A percentile compares a stretch with the other conserved stretches of the same genome.
Conservation (phyloP, 2,888 invertebrate genomes). For the Onthophagus sagittarius region DNA sequence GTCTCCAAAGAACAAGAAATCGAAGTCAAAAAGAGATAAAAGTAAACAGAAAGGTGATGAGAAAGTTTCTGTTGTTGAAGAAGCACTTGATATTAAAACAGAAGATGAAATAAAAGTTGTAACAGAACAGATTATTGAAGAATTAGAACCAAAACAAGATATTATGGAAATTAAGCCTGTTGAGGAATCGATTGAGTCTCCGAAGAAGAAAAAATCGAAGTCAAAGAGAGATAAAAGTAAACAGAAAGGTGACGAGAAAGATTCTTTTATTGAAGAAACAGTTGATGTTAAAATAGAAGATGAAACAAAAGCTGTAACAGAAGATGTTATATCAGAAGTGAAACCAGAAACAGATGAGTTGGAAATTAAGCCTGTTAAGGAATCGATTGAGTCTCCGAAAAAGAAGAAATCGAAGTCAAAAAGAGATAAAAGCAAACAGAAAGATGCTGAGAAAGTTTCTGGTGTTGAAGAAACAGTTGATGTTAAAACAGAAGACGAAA, state of each 20-base stretch:
- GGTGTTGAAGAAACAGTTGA: background rate
- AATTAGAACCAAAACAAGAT: constrained; percentile 1
- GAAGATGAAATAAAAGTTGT: background rate
- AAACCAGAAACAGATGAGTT: constrained; percentile 1
- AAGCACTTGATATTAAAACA: background rate
- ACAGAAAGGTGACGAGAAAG: background rate
- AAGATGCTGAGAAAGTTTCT: background rate
- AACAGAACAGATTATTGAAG: background rate
- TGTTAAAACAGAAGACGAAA: background rate
- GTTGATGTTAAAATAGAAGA: background rate
- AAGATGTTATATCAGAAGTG: too few relatives aligned
- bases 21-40: background rate
- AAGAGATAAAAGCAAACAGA: background rate
- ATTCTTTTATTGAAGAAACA: background rate
- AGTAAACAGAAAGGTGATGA: background rate
- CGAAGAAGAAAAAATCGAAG: background rate
- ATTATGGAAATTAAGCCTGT: background rate
- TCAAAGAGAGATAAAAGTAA: background rate
- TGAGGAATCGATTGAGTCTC: background rate
- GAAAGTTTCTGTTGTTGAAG: background rate
- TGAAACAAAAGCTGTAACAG: background rate
- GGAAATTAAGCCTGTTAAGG: background rate
- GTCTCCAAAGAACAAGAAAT: background rate
- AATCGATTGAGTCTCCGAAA: background rate
- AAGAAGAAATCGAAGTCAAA: background rate